Percentiles rank a stretch among this genome's conserved stretches.
phyloP scores from a whole-genome alignment of 1,140 invertebrate species.

The Neodiprion pinetum region DNA sequence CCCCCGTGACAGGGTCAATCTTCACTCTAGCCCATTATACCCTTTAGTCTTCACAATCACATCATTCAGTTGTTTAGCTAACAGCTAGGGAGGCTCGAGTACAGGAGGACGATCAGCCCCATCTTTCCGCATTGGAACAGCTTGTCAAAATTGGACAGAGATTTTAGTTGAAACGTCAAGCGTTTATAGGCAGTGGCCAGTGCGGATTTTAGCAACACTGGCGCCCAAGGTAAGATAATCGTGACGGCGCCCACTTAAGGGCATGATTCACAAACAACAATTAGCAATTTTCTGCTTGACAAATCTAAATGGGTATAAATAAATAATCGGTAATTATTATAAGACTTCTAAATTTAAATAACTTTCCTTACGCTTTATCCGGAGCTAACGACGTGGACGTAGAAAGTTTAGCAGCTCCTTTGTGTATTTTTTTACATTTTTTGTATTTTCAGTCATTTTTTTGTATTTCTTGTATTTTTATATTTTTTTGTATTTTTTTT shows the following conservation, averaged over 20 bases:
- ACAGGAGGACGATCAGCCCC: background rate
- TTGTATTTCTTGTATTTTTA: conserved; percentile 3
- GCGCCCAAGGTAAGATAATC: background rate
- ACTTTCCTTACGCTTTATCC: background rate
- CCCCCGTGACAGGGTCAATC: too few relatives aligned
- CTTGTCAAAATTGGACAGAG: background rate
- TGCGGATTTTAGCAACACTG: background rate
- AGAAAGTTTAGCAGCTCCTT: conserved; percentile 8
- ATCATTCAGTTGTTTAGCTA: background rate
- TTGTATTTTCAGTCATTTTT: background rate
- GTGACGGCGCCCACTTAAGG: conserved; percentile 6
- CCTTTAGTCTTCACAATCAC: background rate
- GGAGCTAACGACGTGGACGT: too few relatives aligned
- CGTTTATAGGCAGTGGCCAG: background rate
- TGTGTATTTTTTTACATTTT: background rate
- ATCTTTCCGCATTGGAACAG: background rate
- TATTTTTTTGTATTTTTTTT: conserved; percentile 1
- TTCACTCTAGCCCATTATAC: background rate
- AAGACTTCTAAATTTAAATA: background rate
- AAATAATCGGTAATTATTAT: background rate
- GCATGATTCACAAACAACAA: background rate
- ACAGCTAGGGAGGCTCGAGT: background rate
- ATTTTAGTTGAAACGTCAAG: background rate
- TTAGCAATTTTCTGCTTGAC: conserved; percentile 13
- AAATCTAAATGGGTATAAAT: background rate